A percentile compares a stretch with the other conserved stretches of the same genome.
Conservation (phyloP, 2,113 vertebrate genomes). For the Poeciliopsis occidentalis region DNA sequence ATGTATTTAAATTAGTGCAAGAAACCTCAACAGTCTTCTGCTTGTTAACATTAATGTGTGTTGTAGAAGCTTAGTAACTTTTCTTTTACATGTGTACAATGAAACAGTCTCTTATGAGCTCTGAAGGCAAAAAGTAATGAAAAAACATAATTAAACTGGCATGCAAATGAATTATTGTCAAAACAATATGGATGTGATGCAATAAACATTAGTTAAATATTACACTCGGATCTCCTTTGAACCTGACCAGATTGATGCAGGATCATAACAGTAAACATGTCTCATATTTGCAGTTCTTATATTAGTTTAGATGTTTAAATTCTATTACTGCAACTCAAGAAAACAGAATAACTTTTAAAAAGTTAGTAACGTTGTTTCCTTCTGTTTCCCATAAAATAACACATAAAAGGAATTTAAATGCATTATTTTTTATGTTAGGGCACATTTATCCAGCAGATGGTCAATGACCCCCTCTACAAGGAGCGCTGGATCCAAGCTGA, state of each 20-base stretch:
- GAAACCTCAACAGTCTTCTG: neutral
- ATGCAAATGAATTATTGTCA: neutral
- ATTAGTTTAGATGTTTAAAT: neutral
- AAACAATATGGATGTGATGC: neutral
- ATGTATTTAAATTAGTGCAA: neutral
- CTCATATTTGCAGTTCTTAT: neutral
- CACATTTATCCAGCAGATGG: neutral
- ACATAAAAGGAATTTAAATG: neutral
- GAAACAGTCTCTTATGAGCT: no score
- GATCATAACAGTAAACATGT: neutral
- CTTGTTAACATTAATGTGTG: neutral
- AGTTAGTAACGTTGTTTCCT: no score
- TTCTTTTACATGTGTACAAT: no score
- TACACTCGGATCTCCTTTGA: neutral
- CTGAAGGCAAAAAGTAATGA: neutral
- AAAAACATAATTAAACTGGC: neutral
- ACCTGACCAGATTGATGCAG: neutral
- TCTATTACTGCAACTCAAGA: no score
- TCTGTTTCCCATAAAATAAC: neutral
- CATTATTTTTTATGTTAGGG: neutral
- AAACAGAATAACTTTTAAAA: no score
- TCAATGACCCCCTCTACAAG: neutral
- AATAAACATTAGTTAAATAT: neutral
- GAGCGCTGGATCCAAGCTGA: neutral
- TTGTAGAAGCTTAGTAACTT: neutral